Evolutionary conservation across 2,797 vertebrate species (phyloP), one percentile per base, ranked within the genome.

Genomic region (Catamblyrhynchus diadema): DNA sequence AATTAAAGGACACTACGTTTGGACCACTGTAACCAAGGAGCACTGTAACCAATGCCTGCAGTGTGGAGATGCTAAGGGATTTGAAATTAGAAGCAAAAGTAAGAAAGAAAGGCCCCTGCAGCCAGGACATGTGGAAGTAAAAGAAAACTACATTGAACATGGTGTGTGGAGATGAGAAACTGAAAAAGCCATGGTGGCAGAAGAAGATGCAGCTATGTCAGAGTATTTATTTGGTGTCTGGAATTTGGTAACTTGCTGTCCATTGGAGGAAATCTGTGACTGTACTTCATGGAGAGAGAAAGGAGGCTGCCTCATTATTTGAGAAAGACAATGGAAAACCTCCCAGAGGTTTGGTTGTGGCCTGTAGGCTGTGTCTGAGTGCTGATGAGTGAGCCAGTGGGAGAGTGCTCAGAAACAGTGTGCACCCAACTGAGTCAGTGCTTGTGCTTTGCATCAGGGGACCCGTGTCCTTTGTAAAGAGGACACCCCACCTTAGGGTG

Each of bases 11-110:
- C 73, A 70, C 74, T 87, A 81, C 83, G 92, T 67, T 91, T 71
- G 78, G 81, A 96, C 61, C 78, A 79, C 51, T 86, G 56, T 94
- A 93, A 90, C 41, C 59, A 80, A 39, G n/a, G n/a, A 96, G 65
- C 78, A 79, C 51, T 86, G 56, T 94, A 93, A 90, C 41, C 59
- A 80, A 39, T 86, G 51, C 67, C 67, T 90, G 60, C 24, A 75
- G 27, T 59, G 54, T 81, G 74, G 71, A 88, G 59, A 73, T 82
- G 67, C n/a, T 57, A 91, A 93, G 28, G 32, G 62, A 70, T 87
- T 53, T 94, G 67, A 85, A 93, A 92, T 89, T 75, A 73, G 56
- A 90, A 95, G 70, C 32, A 83, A 80, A 71, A 54, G 33, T 39
- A 89, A 88, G 78, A 88, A 87, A 72, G 48, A 89, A 91, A 90